Percentiles rank a stretch among this genome's conserved stretches.
phyloP scores from a whole-genome alignment of 2,888 invertebrate genomes.

The Apamea sordens region DNA sequence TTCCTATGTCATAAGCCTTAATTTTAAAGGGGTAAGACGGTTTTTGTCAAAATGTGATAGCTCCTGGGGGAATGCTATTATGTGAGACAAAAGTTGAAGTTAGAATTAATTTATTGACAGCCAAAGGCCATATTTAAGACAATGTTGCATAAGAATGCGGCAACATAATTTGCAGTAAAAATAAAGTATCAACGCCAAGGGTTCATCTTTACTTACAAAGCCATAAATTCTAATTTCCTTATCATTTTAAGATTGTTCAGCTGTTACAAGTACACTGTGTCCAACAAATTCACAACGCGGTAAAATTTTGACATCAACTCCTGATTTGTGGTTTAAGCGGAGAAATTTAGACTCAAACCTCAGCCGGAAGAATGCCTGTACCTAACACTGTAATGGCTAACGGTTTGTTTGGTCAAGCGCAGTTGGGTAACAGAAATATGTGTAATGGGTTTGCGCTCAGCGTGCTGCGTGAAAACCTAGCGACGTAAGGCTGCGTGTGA shows the following conservation, averaged over 20 bases:
- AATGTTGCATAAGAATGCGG: background rate
- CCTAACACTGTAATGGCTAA: conserved; percentile 44
- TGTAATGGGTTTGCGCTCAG: conserved; percentile 36
- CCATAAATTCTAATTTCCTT: background rate
- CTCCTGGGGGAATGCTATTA: too few species aligned
- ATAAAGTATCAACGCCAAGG: background rate
- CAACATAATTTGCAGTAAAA: background rate
- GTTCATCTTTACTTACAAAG: background rate
- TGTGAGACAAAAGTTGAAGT: too few species aligned
- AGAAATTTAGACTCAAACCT: conserved; percentile 10
- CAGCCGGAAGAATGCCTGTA: conserved; percentile 29
- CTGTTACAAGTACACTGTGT: background rate
- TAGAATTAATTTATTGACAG: too few species aligned
- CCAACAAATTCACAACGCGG: conserved; percentile 8
- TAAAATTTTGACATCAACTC: conserved; percentile 21
- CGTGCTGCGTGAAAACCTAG: conserved; percentile 16
- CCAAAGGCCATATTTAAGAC: too few species aligned
- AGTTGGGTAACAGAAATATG: conserved; percentile 45
- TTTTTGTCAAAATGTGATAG: too few species aligned
- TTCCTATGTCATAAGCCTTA: too few species aligned
- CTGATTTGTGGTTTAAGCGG: conserved; percentile 24
- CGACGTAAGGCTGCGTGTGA: conserved; percentile 12
- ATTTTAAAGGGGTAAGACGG: too few species aligned
- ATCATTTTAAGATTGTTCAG: background rate
- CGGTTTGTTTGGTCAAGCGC: conserved; percentile 50